Conservation (phyloP, 2,797 vertebrate genomes). For the Tauraco hartlaubi region DNA sequence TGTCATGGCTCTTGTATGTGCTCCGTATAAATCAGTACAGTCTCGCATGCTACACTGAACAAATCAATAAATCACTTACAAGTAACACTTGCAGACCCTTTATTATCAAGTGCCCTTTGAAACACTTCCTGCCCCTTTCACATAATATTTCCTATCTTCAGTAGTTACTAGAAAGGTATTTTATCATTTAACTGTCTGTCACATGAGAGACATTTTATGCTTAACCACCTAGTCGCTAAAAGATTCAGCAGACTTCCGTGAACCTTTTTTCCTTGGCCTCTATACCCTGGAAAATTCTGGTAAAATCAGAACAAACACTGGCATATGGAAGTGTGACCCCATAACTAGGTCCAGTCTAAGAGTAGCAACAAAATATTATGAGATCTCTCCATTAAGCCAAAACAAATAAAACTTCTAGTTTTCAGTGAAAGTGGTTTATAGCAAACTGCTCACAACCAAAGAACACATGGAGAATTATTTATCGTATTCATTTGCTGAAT, state of each 20-base stretch:
- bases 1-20: conserved; percentile 24
- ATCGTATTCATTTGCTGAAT: not conserved
- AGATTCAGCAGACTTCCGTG: not conserved
- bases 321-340: not conserved
- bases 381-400: not conserved
- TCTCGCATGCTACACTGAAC: conserved; percentile 20
- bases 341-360: not conserved
- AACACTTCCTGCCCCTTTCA: conserved; percentile 53
- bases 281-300: not conserved
- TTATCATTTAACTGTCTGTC: conserved; percentile 52
- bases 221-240: not conserved
- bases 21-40: conserved; percentile 53
- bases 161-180: conserved; percentile 9
- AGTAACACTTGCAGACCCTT: conserved; percentile 36
- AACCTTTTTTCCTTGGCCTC: not conserved
- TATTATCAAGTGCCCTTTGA: conserved; percentile 62
- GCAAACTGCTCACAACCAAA: not conserved
- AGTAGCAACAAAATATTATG: not conserved
- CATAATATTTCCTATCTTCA: conserved; percentile 40
- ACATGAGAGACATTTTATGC: not conserved
- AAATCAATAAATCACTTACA: conserved; percentile 65
- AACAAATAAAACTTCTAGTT: not conserved
- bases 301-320: not conserved
- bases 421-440: not conserved
- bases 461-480: not conserved